These are phyloP conservation scores for Leptinotarsa rubiginosa DNA, from an alignment of 2,888 invertebrate genomes.

Conservation along the genomic window DNA sequence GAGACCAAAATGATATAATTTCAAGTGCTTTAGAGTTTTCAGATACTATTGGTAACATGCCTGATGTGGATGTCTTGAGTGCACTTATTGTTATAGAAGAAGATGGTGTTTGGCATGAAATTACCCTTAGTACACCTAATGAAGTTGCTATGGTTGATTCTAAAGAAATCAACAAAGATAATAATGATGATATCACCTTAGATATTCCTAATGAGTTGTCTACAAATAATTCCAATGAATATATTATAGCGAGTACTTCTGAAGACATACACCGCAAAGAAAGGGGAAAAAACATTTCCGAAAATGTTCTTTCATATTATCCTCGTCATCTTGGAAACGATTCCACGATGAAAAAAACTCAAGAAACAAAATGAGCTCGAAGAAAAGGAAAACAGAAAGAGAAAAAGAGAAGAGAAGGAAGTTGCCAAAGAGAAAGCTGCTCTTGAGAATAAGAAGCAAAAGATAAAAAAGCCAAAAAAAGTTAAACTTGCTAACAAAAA, in stretches of 20 bases:
- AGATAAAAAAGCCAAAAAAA: not conserved
- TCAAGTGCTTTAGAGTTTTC: not conserved
- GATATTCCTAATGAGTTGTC: not conserved
- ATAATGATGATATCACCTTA: not conserved
- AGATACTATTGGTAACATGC: not conserved
- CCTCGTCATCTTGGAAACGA: not conserved
- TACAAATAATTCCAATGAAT: not conserved
- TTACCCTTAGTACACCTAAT: not conserved
- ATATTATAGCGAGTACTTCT: constrained; percentile 1
- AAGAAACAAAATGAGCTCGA: not conserved
- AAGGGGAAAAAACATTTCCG: not conserved
- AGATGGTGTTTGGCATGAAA: constrained; percentile 1
- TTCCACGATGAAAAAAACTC: not conserved
- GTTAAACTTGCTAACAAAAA: not conserved
- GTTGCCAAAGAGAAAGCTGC: not conserved
- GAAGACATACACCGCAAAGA: not conserved
- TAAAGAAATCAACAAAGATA: not conserved
- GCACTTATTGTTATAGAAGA: not conserved
- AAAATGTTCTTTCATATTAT: not conserved
- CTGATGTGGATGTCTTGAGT: not conserved
- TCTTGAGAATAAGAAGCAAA: not conserved
- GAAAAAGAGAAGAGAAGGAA: not conserved
- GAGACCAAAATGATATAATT: not conserved
- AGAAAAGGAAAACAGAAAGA: not conserved
- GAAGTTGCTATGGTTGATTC: not conserved